These are phyloP conservation scores for Oceanites oceanicus DNA, from an alignment of 2,113 vertebrate species.

Conservation along the genomic window DNA sequence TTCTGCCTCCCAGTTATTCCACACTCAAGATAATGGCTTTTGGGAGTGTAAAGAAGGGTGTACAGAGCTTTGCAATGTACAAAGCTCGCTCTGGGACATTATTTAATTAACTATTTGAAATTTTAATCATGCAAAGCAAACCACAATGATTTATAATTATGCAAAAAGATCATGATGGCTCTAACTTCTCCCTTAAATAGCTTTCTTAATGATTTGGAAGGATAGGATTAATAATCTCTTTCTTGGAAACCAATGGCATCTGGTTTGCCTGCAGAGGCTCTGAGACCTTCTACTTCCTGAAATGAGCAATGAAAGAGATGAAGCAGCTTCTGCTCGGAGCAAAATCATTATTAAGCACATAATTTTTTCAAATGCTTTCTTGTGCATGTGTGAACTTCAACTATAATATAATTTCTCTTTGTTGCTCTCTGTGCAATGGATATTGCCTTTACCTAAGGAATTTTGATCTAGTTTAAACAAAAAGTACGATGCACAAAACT, in stretches of 20 bases:
- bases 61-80: neutral
- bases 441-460: neutral
- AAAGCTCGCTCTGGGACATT: neutral
- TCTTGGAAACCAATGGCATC: neutral
- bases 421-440: neutral
- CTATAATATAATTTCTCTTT: neutral
- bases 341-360: neutral
- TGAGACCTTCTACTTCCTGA: neutral
- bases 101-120: conserved; percentile 1
- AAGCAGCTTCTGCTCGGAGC: conserved; percentile 16
- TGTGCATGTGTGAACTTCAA: neutral
- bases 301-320: neutral
- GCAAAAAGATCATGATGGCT: neutral
- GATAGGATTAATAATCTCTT: neutral
- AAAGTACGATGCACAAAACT: neutral
- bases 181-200: neutral
- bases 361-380: neutral
- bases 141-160: neutral
- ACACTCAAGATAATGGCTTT: neutral
- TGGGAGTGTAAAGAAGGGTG: neutral
- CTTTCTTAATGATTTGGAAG: neutral
- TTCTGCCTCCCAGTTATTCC: neutral
- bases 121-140: neutral
- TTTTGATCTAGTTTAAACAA: neutral
- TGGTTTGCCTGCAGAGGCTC: neutral